These are phyloP conservation scores for Chloroceryle aenea DNA, from an alignment of 2,113 vertebrate species.

Conservation along the genomic window DNA sequence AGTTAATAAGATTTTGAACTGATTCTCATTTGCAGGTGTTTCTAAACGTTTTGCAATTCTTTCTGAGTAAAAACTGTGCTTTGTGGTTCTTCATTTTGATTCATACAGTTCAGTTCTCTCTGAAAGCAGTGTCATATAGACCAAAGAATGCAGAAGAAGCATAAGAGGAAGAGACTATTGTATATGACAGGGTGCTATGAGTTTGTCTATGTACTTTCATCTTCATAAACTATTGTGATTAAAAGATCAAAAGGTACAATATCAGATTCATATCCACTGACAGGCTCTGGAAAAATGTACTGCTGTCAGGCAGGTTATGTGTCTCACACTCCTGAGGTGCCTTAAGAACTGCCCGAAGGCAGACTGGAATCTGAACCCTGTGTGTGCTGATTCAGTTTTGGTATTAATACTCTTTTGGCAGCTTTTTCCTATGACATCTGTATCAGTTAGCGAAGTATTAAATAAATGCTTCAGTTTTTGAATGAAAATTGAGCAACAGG, in stretches of 20 bases:
- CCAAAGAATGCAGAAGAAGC: background rate
- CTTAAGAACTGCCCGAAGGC: background rate
- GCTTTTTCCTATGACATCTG: background rate
- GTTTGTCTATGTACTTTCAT: background rate
- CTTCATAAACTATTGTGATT: background rate
- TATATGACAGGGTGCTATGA: background rate
- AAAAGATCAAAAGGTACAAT: background rate
- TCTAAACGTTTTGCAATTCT: background rate
- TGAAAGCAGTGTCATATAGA: background rate
- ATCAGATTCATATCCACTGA: background rate
- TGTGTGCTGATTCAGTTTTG: background rate
- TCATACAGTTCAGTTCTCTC: background rate
- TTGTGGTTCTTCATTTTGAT: background rate
- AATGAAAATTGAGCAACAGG: background rate
- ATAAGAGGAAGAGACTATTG: background rate
- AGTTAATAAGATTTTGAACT: background rate
- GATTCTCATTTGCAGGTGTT: background rate
- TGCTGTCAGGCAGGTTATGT: background rate
- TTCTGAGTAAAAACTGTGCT: background rate
- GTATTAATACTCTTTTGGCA: background rate
- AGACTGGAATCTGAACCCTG: background rate
- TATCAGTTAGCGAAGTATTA: background rate
- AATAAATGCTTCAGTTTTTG: background rate
- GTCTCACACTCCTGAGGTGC: background rate
- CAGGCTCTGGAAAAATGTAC: background rate